phyloP scores from a whole-genome alignment of 2,113 vertebrate species.

The Parus major region DNA sequence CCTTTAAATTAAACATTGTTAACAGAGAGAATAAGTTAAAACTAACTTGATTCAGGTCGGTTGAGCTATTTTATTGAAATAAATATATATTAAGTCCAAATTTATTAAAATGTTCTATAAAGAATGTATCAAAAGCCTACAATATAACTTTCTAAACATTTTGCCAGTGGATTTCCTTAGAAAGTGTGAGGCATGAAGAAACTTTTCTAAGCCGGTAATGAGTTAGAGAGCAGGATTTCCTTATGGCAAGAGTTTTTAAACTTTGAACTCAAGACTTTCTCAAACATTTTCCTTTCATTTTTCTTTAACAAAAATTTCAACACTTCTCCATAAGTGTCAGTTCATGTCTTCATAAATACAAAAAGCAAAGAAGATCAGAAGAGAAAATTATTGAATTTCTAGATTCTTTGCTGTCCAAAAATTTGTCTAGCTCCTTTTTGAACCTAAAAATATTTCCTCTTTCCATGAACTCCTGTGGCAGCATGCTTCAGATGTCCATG shows the following conservation, averaged over 20 bases:
- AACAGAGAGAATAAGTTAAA: neutral
- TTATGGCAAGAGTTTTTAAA: neutral
- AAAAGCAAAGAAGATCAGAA: neutral
- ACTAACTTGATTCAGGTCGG: neutral
- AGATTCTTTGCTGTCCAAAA: neutral
- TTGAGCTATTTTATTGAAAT: neutral
- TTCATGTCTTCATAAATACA: neutral
- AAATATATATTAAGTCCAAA: neutral
- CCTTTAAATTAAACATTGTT: neutral
- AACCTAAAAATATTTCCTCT: neutral
- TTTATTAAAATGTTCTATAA: neutral
- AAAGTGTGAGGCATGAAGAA: neutral
- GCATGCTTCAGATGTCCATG: neutral
- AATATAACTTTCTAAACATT: neutral
- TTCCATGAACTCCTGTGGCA: neutral
- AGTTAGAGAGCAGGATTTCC: neutral
- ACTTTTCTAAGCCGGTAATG: neutral
- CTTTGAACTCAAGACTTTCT: neutral
- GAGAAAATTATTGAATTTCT: neutral
- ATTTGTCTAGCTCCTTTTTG: neutral
- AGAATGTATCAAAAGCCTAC: neutral
- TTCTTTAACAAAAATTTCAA: neutral
- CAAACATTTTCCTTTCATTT: neutral
- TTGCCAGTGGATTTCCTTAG: neutral
- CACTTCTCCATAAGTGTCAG: neutral